Evolutionary conservation across 2,113 vertebrate species (phyloP).

Genomic region (human): GRCh38 chr9:13773501-13774000

Average conservation of each 20-base stretch:
- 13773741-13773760: neutral
- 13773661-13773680: too few relatives aligned
- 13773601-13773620: too few relatives aligned
- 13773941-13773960: neutral
- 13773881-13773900: neutral
- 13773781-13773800: neutral
- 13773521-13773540: too few relatives aligned
- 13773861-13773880: rapidly evolving
- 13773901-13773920: neutral
- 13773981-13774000: neutral
- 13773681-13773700: too few relatives aligned
- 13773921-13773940: neutral
- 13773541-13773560: too few relatives aligned
- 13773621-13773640: too few relatives aligned
- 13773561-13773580: too few relatives aligned
- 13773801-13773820: neutral
- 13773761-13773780: neutral
- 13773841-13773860: neutral
- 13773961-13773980: neutral
- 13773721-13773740: too few relatives aligned
- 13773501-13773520: too few relatives aligned
- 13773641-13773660: too few relatives aligned
- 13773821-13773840: neutral
- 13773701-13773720: too few relatives aligned
- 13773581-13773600: too few relatives aligned